Conservation (phyloP, 2,888 invertebrate genomes). For the Orthonevra nobilis region DNA sequence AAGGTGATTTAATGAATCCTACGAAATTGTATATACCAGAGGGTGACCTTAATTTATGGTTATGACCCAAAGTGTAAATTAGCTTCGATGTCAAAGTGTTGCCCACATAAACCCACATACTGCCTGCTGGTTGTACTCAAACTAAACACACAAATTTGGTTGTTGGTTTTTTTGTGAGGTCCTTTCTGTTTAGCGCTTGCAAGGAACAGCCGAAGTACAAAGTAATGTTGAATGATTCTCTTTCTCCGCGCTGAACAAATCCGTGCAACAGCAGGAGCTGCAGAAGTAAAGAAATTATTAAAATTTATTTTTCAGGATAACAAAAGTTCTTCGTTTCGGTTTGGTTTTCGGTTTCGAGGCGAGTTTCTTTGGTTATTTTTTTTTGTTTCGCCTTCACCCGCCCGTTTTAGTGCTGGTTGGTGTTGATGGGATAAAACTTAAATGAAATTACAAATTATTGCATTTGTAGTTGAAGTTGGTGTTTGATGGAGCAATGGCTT, state of each 20-base stretch:
- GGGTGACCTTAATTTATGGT: constrained; percentile 64
- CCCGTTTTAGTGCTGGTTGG: no score
- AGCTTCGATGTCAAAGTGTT: constrained; percentile 63
- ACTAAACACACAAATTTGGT: constrained; percentile 63
- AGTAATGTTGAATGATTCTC: constrained; percentile 61
- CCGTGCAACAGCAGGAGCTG: constrained; percentile 43
- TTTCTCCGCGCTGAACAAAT: constrained; percentile 37
- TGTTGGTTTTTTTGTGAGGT: constrained; percentile 20
- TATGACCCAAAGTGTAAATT: constrained; percentile 63
- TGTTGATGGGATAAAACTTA: constrained; percentile 65
- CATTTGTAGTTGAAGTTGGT: constrained; percentile 52
- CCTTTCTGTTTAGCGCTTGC: background rate
- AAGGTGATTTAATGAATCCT: constrained; percentile 69
- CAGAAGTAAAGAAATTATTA: constrained; percentile 53
- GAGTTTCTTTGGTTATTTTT: constrained; percentile 4
- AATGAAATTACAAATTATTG: constrained; percentile 69
- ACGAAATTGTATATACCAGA: constrained; percentile 56
- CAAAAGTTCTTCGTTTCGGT: constrained; percentile 51
- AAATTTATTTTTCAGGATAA: constrained; percentile 68
- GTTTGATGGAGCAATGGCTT: constrained; percentile 40
- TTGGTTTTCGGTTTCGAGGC: constrained; percentile 18
- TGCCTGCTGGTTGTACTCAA: constrained; percentile 2
- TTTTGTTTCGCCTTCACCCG: background rate
- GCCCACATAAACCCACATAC: background rate
- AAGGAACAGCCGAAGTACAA: constrained; percentile 36